Evolutionary conservation across 1,140 invertebrate species (phyloP).

Genomic region (Elymnias hypermnestra): DNA sequence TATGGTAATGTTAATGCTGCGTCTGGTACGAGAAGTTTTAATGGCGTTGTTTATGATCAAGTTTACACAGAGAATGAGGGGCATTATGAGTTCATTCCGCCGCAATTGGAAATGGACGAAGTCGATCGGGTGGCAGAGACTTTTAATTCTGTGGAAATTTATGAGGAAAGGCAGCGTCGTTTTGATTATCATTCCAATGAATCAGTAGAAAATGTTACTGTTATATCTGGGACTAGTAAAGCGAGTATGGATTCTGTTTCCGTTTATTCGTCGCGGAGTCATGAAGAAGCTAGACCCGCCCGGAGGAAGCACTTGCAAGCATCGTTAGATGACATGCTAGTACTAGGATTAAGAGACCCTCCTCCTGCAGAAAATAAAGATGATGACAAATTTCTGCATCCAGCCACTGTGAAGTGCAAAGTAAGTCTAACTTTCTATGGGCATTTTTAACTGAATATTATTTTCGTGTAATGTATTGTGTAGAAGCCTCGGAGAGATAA

Average conservation of each 20-base stretch:
- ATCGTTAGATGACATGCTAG: conserved; percentile 69
- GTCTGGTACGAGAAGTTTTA: conserved; percentile 41
- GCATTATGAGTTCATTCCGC: conserved; percentile 65
- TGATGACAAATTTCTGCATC: conserved; percentile 65
- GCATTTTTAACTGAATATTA: too few relatives aligned
- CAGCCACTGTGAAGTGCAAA: conserved; percentile 60
- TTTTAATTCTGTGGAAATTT: conserved; percentile 62
- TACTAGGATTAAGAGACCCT: conserved; percentile 51
- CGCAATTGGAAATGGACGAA: conserved; percentile 49
- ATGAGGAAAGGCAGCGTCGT: conserved; percentile 43
- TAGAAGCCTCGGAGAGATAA: too few relatives aligned
- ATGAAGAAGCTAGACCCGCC: conserved; percentile 58
- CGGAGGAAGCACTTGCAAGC: conserved; percentile 55
- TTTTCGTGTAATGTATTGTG: too few relatives aligned
- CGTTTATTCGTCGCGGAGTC: conserved; percentile 74
- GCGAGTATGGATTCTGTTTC: conserved; percentile 74
- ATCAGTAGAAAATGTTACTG: conserved; percentile 63
- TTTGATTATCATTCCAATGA: conserved; percentile 49
- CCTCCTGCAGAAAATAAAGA: conserved; percentile 37
- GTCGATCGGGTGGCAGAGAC: conserved; percentile 48
- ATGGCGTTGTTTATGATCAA: conserved; percentile 59
- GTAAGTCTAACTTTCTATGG: conserved; percentile 27
- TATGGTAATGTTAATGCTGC: conserved; percentile 48
- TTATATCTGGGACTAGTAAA: conserved; percentile 58
- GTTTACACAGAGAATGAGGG: conserved; percentile 69